A percentile compares a stretch with the other conserved stretches of the same genome.
These are phyloP conservation scores for Drosophila albomicans DNA, from an alignment of 1,140 invertebrate genomes.

Conservation along the genomic window DNA sequence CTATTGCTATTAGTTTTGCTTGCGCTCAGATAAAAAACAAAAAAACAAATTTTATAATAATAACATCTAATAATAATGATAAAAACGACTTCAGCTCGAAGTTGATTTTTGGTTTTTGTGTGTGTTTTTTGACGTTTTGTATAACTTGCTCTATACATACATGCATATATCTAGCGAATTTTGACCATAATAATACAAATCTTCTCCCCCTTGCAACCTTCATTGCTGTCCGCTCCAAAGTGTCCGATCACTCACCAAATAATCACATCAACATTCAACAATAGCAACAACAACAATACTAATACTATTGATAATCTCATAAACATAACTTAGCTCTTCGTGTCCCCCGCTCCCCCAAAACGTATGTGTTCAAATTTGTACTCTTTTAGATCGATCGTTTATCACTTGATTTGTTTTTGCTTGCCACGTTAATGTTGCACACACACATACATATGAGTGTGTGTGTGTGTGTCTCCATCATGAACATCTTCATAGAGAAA, in stretches of 20 bases:
- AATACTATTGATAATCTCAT: neutral
- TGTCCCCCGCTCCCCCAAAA: neutral
- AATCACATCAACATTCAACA: neutral
- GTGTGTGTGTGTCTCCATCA: neutral
- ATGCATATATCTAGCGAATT: constrained; percentile 3
- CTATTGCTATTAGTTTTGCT: constrained; percentile 33
- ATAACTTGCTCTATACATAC: constrained; percentile 11
- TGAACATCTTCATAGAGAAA: constrained; percentile 6
- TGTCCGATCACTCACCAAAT: constrained; percentile 8
- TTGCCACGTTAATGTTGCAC: constrained; percentile 22
- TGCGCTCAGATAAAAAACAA: constrained; percentile 36
- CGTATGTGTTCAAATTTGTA: constrained; percentile 26
- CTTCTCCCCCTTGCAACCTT: neutral
- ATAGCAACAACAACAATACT: neutral
- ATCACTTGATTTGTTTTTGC: constrained; percentile 32
- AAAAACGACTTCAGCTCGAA: constrained; percentile 7
- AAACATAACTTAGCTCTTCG: constrained; percentile 10
- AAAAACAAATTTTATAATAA: neutral
- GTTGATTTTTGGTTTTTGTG: constrained; percentile 14
- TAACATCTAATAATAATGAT: neutral
- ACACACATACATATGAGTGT: neutral
- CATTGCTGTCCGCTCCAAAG: neutral
- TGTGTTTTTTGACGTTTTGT: constrained; percentile 36
- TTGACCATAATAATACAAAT: neutral
- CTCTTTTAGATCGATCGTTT: constrained; percentile 26